Conservation (phyloP, 2,113 vertebrate species). For the Odocoileus virginianus region DNA sequence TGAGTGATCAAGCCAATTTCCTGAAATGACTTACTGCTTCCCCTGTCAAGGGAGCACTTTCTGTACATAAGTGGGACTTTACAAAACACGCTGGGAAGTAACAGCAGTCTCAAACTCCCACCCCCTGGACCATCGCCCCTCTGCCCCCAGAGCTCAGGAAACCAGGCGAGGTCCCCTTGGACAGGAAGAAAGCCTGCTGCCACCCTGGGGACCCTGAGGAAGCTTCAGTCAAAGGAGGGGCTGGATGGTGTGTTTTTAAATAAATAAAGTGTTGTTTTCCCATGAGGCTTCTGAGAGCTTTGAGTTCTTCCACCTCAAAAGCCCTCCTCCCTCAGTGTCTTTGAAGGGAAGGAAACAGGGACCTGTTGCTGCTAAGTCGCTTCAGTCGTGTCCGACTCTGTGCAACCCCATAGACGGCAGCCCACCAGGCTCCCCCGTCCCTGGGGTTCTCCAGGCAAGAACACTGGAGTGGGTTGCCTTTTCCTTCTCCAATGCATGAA, state of each 20-base stretch:
- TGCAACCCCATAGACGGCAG: no score
- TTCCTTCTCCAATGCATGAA: no score
- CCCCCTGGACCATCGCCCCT: no score
- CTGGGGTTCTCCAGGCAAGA: no score
- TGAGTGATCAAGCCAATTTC: background rate
- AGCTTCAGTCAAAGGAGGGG: background rate
- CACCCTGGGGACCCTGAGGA: background rate
- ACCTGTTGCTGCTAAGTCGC: background rate
- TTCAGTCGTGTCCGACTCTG: no score
- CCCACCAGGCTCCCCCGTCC: no score
- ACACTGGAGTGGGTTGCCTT: no score
- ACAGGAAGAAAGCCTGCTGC: background rate
- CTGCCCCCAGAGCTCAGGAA: background rate
- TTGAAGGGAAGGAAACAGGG: background rate
- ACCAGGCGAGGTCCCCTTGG: background rate
- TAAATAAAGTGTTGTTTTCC: background rate
- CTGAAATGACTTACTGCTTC: conserved; percentile 10
- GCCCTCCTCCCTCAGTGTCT: background rate
- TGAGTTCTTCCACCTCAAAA: background rate
- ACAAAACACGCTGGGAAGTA: background rate
- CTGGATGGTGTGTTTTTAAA: background rate
- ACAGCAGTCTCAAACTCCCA: background rate
- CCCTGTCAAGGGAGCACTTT: background rate
- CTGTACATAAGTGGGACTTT: background rate
- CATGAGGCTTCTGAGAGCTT: background rate